A percentile compares a stretch with the other conserved stretches of the same genome.
Evolutionary conservation across 1,140 invertebrate genomes (phyloP).

Genomic region (Chionoecetes opilio): DNA sequence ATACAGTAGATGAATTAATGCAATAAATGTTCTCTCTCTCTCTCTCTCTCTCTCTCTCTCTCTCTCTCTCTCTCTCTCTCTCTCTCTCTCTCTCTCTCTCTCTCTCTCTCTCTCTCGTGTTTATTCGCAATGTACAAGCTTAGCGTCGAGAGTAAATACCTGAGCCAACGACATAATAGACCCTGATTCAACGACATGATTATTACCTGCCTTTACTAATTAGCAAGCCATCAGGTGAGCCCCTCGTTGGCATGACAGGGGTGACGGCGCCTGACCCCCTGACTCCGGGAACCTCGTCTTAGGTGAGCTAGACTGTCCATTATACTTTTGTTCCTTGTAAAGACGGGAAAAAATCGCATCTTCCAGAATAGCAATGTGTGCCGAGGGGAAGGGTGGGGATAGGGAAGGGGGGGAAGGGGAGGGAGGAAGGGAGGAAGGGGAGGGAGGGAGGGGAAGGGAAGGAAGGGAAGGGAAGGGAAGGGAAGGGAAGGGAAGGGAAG

Average conservation of each 20-base stretch:
- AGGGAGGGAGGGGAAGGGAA: background rate
- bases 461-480: background rate
- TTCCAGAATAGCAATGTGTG: background rate
- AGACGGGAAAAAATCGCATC: background rate
- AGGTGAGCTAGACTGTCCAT: background rate
- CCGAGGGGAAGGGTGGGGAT: background rate
- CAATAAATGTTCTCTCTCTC: background rate
- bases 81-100: slow-evolving; percentile 27
- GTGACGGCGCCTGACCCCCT: slow-evolving; percentile 11
- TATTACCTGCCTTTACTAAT: background rate
- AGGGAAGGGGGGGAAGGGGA: background rate
- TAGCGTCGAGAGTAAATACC: background rate
- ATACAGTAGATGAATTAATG: background rate
- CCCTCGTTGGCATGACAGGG: background rate
- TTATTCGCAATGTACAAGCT: background rate
- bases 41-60: background rate
- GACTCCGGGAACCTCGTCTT: background rate
- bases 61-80: background rate
- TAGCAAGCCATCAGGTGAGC: background rate
- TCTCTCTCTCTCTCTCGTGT: background rate
- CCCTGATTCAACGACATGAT: background rate
- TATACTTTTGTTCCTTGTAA: background rate
- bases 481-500: background rate
- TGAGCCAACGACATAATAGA: background rate
- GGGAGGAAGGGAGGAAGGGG: background rate